phyloP scores from a whole-genome alignment of 1,140 invertebrate genomes.

The Drosophila mayri region DNA sequence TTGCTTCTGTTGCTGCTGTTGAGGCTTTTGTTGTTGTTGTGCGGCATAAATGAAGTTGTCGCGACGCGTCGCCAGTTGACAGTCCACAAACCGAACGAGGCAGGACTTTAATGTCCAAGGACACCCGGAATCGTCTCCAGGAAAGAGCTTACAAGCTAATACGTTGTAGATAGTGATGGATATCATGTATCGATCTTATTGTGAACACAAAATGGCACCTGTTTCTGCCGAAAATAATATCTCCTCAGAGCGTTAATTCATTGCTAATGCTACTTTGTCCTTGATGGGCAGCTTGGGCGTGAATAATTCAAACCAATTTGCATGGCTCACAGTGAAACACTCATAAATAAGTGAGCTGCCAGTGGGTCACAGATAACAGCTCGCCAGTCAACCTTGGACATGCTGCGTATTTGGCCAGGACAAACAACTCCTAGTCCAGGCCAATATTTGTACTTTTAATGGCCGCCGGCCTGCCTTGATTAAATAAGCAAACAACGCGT shows the following conservation, averaged over 20 bases:
- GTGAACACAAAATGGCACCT: not conserved
- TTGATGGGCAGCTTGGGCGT: slow-evolving; percentile 15
- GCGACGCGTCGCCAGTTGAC: slow-evolving; percentile 26
- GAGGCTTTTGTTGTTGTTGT: slow-evolving; percentile 1
- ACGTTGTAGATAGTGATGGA: not conserved
- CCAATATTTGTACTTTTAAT: slow-evolving; percentile 74
- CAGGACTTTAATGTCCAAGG: slow-evolving; percentile 21
- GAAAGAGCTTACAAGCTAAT: slow-evolving; percentile 28
- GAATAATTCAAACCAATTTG: slow-evolving; percentile 65
- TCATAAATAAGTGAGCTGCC: slow-evolving; percentile 59
- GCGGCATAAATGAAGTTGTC: slow-evolving; percentile 48
- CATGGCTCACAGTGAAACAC: slow-evolving; percentile 49
- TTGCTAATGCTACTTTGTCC: slow-evolving; percentile 7
- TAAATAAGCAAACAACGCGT: slow-evolving; percentile 65
- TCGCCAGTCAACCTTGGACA: slow-evolving; percentile 47
- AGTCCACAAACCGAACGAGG: slow-evolving; percentile 31
- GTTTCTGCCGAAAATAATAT: not conserved
- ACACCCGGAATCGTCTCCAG: not conserved
- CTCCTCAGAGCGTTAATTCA: not conserved
- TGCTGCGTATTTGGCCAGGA: slow-evolving; percentile 25
- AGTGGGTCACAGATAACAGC: slow-evolving; percentile 60
- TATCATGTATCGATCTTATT: slow-evolving; percentile 2
- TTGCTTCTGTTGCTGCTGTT: slow-evolving; percentile 25
- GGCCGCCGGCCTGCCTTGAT: slow-evolving; percentile 61
- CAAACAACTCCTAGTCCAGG: slow-evolving; percentile 31